Base-by-base conservation (phyloP, 2,888 invertebrate genomes). In the Drosophila affinis region DNA sequence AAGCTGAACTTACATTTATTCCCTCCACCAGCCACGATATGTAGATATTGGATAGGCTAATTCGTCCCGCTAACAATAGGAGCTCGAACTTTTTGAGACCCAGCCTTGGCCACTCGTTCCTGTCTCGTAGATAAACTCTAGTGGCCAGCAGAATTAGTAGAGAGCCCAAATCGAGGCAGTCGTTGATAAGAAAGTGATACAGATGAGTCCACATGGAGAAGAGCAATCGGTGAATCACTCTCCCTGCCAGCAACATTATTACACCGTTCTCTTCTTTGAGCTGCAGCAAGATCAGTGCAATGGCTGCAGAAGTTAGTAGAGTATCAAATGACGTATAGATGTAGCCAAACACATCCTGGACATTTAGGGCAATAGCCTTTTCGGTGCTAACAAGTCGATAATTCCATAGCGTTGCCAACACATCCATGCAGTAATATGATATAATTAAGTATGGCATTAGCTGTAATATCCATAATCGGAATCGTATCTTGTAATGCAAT, bases 101-200 rank as follows among this genome's bases (percentile, higher is more conserved):
- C 44, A 49, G 18, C 10, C 48, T 24, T 9, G 18, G 9, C 39
- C 32, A 48, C 1, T 62, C 55, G 12, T n/a, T 46, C 1, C 24
- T 10, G 1, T 18, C 27, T 0, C 57, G 52, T 48, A 64, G 24
- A 39, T 46, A 51, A 9, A 32, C 21, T 29, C 58, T 70, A 24
- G 52, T 17, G 0, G 76, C 73, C 29, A 72, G 44, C 21, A 81
- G 48, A 44, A 74, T 24, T 9, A 78, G 29, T 18, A 81, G 55
- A 6, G 54, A 53, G 24, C 81, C 79, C 52, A 68, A 18, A 47
- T 75, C 67, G 10, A 76, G 32, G 27, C 49, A 29, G 55, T 71
- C 62, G 9, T 45, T 12, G 18, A 80, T 27, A 5, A 62, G 18
- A 17, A 69, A 49, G 6, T 61, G 55, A 27, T 48, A 27, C 18